phyloP scores from a whole-genome alignment of 2,113 vertebrate genomes.

The Eira barbara region DNA sequence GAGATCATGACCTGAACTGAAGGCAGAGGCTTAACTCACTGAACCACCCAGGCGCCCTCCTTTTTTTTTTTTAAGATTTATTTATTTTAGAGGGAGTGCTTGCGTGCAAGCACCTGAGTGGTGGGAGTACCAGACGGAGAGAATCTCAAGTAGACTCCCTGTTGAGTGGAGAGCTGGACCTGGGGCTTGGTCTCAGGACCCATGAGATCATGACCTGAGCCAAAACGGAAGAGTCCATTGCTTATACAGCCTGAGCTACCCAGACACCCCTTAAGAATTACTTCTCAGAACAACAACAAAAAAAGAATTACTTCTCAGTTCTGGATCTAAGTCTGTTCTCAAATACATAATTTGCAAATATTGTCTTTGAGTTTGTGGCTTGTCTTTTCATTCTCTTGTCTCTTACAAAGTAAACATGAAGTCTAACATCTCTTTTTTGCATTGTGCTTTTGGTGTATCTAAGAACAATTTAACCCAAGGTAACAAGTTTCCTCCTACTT shows the following conservation, averaged over 20 bases:
- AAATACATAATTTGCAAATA: background rate
- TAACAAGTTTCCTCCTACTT: background rate
- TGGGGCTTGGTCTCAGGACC: background rate
- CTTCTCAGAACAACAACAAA: background rate
- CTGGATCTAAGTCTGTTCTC: background rate
- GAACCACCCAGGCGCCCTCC: too few species aligned
- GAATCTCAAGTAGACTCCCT: background rate
- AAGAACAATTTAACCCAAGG: background rate
- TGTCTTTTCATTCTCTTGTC: background rate
- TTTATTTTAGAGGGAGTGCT: background rate
- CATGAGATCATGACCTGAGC: background rate
- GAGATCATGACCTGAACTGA: too few species aligned
- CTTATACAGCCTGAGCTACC: background rate
- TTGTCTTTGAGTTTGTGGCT: background rate
- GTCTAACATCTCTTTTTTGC: background rate
- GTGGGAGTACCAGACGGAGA: background rate
- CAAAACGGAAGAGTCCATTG: background rate
- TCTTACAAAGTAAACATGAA: background rate
- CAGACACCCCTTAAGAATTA: background rate
- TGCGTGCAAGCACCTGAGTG: background rate
- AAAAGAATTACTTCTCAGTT: background rate
- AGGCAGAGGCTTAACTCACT: too few species aligned
- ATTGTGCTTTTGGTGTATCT: background rate
- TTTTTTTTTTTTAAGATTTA: background rate
- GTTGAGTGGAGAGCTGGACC: background rate